phyloP scores from a whole-genome alignment of 2,797 vertebrate species.

The Phalloptychus januarius region DNA sequence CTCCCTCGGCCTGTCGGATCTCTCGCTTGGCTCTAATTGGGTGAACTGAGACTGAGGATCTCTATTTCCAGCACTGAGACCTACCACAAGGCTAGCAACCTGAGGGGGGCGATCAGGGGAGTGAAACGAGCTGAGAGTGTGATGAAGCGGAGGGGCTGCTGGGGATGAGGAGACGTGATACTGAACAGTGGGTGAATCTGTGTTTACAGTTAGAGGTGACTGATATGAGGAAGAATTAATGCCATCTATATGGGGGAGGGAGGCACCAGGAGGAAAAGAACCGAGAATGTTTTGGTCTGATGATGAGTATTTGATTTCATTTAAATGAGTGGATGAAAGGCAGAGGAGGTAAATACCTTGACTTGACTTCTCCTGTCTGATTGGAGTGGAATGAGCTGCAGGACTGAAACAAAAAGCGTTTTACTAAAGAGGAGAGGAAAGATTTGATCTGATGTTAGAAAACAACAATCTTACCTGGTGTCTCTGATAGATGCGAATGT shows the following conservation, averaged over 20 bases:
- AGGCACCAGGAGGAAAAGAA: conserved; percentile 1
- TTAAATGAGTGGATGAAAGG: neutral
- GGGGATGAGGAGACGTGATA: neutral
- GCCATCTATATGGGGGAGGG: conserved; percentile 7
- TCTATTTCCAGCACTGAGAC: conserved; percentile 34
- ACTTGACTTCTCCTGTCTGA: conserved; percentile 53
- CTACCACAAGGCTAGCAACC: neutral
- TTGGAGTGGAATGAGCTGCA: conserved; percentile 32
- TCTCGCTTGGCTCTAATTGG: conserved; percentile 15
- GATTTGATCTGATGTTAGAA: neutral
- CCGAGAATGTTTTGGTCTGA: neutral
- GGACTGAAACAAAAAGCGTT: conserved; percentile 26
- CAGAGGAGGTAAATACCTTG: conserved; percentile 53
- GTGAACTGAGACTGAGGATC: conserved; percentile 26
- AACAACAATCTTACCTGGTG: conserved; percentile 61
- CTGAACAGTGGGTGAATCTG: conserved; percentile 6
- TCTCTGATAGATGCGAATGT: conserved; percentile 21
- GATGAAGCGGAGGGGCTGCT: neutral
- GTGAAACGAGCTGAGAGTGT: conserved; percentile 17
- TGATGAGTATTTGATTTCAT: neutral
- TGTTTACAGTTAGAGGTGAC: neutral
- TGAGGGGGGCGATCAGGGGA: conserved; percentile 5
- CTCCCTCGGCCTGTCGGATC: conserved; percentile 11
- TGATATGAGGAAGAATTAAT: neutral
- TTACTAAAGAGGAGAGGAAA: conserved; percentile 26